Percentiles rank a stretch among this genome's conserved stretches.
Conservation (phyloP, 2,888 invertebrate genomes). For the Tetragonula carbonaria region DNA sequence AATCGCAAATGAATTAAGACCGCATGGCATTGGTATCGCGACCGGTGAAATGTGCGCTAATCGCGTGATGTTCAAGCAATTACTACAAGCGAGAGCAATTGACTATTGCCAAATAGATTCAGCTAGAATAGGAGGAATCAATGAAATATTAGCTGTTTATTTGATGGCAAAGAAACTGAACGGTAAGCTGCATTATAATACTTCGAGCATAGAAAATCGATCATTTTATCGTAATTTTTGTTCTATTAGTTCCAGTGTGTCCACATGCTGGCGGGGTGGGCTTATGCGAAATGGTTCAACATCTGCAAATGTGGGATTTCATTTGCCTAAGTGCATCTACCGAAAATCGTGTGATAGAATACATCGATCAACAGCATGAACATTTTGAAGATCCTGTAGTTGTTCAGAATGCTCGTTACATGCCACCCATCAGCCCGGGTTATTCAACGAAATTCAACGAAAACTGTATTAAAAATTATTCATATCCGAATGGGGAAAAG, state of each 20-base stretch:
- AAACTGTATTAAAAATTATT: constrained; percentile 88
- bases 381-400: constrained; percentile 92
- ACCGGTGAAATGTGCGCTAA: constrained; percentile 97
- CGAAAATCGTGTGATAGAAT: constrained; percentile 92
- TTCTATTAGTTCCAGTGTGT: constrained; percentile 92
- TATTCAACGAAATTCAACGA: constrained; percentile 93
- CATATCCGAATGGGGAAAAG: constrained; percentile 91
- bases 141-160: constrained; percentile 94
- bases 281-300: constrained; percentile 96
- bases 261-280: constrained; percentile 98
- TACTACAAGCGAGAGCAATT: constrained; percentile 91
- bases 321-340: constrained; percentile 89
- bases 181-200: constrained; percentile 85
- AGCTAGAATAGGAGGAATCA: constrained; percentile 94
- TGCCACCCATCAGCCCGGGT: constrained; percentile 91
- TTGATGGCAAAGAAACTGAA: constrained; percentile 94
- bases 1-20: constrained; percentile 90
- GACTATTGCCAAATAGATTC: constrained; percentile 96
- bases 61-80: constrained; percentile 96
- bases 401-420: constrained; percentile 89
- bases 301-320: constrained; percentile 95
- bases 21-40: constrained; percentile 93
- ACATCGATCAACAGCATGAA: constrained; percentile 95
- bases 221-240: not conserved
- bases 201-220: not conserved